A percentile compares a stretch with the other conserved stretches of the same genome.
Conservation (phyloP, 2,797 vertebrate species). For the Ateles fusciceps region DNA sequence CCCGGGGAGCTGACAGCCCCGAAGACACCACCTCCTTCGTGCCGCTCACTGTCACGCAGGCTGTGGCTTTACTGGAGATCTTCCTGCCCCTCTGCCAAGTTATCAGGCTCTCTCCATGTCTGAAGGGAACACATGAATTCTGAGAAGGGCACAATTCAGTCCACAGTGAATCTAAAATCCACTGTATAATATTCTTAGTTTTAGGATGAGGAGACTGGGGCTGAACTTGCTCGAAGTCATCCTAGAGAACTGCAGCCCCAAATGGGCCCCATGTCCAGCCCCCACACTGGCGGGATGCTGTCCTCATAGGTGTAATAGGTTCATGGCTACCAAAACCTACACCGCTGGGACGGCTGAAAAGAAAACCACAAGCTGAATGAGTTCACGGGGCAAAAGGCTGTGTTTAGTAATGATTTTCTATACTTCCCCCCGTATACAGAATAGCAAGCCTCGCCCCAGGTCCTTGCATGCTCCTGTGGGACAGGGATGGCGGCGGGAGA, state of each 20-base stretch:
- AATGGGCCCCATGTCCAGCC: neutral
- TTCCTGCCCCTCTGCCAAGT: neutral
- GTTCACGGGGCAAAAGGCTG: neutral
- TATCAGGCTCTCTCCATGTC: neutral
- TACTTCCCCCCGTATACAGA: neutral
- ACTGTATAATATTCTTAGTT: neutral
- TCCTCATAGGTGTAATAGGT: neutral
- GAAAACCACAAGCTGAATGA: neutral
- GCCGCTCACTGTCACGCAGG: neutral
- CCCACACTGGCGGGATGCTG: fast-evolving
- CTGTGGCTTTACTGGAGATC: neutral
- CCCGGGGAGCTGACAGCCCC: neutral
- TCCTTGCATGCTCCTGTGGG: fast-evolving
- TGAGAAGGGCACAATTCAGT: neutral
- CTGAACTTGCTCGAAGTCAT: neutral
- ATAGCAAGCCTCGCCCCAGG: neutral
- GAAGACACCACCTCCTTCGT: constrained; percentile 1
- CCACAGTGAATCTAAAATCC: neutral
- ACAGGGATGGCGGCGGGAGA: neutral
- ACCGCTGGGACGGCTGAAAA: fast-evolving
- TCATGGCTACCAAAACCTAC: neutral
- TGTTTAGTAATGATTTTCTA: neutral
- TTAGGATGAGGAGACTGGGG: neutral
- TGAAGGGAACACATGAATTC: neutral
- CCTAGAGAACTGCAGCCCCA: neutral